Conservation (phyloP, 2,888 invertebrate species). For the Notodonta ziczac region DNA sequence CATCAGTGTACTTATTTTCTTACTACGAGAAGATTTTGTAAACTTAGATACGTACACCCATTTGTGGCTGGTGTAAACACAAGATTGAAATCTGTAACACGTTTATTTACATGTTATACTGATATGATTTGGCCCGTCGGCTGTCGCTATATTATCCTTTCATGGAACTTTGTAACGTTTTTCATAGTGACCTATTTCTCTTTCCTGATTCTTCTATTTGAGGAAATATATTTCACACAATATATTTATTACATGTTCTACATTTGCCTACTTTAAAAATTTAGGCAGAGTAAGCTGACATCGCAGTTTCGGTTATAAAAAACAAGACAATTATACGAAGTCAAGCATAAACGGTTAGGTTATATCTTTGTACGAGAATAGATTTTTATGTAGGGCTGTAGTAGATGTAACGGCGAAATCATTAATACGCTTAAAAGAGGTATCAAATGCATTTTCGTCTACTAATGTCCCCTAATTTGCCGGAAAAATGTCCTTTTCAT, state of each 20-base stretch:
- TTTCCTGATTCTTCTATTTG: background rate
- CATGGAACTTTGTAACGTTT: conserved; percentile 1
- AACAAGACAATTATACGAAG: too few relatives aligned
- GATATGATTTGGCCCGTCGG: background rate
- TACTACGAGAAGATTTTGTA: too few relatives aligned
- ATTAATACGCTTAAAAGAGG: background rate
- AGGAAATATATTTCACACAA: background rate
- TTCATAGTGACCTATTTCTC: conserved; percentile 4
- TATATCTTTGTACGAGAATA: too few relatives aligned
- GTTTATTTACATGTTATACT: background rate
- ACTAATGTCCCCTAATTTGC: conserved; percentile 12
- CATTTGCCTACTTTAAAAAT: too few relatives aligned
- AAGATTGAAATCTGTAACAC: background rate
- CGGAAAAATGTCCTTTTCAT: conserved; percentile 30
- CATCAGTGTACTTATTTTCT: too few relatives aligned
- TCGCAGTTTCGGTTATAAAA: background rate
- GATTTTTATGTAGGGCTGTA: too few relatives aligned
- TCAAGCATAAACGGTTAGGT: too few relatives aligned
- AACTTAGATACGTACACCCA: too few relatives aligned
- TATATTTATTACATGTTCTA: too few relatives aligned
- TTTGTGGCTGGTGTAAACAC: background rate
- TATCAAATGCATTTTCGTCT: too few relatives aligned
- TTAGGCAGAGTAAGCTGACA: background rate
- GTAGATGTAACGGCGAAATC: too few relatives aligned
- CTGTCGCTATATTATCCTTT: background rate